A percentile compares a stretch with the other conserved stretches of the same genome.
Conservation (phyloP, 2,113 vertebrate species). For the Naja naja region DNA sequence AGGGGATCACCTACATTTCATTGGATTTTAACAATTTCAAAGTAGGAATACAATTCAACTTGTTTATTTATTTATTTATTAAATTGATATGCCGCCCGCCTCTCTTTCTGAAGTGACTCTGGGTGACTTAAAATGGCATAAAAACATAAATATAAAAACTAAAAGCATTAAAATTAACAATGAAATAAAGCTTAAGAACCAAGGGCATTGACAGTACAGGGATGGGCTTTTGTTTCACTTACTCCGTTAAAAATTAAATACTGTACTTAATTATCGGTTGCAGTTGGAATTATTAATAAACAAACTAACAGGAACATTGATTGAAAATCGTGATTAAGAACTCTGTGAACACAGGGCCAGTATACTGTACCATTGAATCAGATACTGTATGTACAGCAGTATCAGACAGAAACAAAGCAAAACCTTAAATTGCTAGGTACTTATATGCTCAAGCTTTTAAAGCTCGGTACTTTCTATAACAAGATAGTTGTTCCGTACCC, state of each 20-base stretch:
- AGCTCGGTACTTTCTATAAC: background rate
- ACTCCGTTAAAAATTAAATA: background rate
- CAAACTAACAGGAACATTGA: background rate
- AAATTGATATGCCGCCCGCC: background rate
- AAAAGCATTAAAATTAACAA: background rate
- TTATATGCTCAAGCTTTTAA: background rate
- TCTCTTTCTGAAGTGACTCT: background rate
- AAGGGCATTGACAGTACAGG: background rate
- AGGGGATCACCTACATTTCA: background rate
- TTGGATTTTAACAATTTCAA: background rate
- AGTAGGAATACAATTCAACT: background rate
- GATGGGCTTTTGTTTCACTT: background rate
- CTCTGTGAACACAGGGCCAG: background rate
- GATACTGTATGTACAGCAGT: background rate
- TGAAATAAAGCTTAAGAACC: background rate
- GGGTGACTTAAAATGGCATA: background rate
- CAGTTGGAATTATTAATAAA: background rate
- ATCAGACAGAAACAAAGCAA: background rate
- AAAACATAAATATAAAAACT: background rate
- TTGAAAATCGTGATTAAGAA: background rate
- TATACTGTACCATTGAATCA: background rate
- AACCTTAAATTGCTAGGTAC: background rate
- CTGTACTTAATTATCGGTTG: background rate
- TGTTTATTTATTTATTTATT: background rate
- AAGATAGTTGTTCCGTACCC: background rate